These are phyloP conservation scores for Zingel zingel DNA, from an alignment of 2,113 vertebrate genomes.

Conservation along the genomic window DNA sequence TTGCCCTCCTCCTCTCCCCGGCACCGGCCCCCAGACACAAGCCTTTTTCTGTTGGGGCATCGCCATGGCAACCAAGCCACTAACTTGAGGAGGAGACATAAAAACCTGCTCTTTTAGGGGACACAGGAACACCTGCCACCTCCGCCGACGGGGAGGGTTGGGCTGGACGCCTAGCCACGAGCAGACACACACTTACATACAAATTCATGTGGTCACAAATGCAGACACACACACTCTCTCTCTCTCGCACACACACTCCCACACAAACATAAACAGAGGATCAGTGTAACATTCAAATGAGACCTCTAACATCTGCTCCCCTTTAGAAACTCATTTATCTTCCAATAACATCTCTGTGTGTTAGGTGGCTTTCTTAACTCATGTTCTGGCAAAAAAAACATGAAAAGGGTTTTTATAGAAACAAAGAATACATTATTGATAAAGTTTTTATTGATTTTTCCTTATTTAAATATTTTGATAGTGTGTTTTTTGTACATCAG, in stretches of 20 bases:
- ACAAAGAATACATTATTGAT: constrained; percentile 29
- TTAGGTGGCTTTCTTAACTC: constrained; percentile 32
- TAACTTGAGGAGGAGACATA: constrained; percentile 87
- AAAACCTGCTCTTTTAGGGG: constrained; percentile 86
- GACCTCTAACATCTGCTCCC: constrained; percentile 75
- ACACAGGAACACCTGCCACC: constrained; percentile 87
- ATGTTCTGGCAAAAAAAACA: neutral
- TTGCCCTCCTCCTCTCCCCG: constrained; percentile 79
- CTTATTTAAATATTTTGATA: neutral
- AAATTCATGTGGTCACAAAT: constrained; percentile 53
- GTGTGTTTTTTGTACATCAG: neutral
- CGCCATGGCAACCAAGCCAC: constrained; percentile 86
- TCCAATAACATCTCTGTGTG: constrained; percentile 44
- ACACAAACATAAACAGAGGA: constrained; percentile 52
- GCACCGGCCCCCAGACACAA: constrained; percentile 86
- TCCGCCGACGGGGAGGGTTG: constrained; percentile 75
- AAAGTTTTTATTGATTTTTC: neutral
- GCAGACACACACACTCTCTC: constrained; percentile 23
- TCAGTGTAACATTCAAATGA: constrained; percentile 74
- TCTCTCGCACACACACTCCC: constrained; percentile 1
- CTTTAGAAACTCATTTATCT: constrained; percentile 62
- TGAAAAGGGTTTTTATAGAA: constrained; percentile 7
- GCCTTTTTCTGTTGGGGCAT: constrained; percentile 87
- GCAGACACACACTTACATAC: constrained; percentile 69
- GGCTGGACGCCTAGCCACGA: constrained; percentile 59